Base-by-base conservation (phyloP, 2,797 vertebrate genomes). In the Bovichtus variegatus region DNA sequence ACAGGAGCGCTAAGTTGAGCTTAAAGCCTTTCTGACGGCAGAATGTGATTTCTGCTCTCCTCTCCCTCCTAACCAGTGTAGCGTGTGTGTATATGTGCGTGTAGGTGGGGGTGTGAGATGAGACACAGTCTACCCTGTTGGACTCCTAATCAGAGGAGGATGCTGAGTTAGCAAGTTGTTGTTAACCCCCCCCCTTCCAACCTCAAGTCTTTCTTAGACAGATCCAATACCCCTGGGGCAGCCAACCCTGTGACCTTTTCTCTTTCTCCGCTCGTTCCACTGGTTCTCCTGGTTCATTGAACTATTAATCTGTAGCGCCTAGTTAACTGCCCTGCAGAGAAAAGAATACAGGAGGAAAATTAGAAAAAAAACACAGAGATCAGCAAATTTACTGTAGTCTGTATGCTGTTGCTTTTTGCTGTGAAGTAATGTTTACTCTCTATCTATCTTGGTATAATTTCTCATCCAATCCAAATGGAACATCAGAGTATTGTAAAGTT, bases 21-120 rank as follows among this genome's bases (percentile, higher is more conserved):
- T 74, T 62, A 38, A 74, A 73, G 58, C 73, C 44, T 78, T 53
- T 64, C 73, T 85, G 80, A 84, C 67, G 77, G 60, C 43, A n/a
- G n/a, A 60, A 72, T 67, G 76, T 55, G 49, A 74, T 25, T 8
- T 31, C 31, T 34, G 31, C 66, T 76, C 13, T 59, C 10, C 21
- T 47, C 41, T 51, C 15, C 15, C 21, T 67, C 31, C 47, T 66
- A 66, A 75, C 36, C 46, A 71, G 29, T 55, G 9, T 11, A 41
- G 31, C 31, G 27, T 18, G 27, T 18, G 51, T 47, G 27, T 41
- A 73, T 27, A 60, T 44, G n/a, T 40, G 25, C 4, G 6, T 54
- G 65, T 66, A 4, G 59, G 75, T 50, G 12, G 29, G 57, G 18
- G 38, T 65, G 19, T 61, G 53, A 47, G 40, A 74, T 51, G 16